Base-by-base conservation (phyloP, 2,113 vertebrate species). In the Chionis minor region DNA sequence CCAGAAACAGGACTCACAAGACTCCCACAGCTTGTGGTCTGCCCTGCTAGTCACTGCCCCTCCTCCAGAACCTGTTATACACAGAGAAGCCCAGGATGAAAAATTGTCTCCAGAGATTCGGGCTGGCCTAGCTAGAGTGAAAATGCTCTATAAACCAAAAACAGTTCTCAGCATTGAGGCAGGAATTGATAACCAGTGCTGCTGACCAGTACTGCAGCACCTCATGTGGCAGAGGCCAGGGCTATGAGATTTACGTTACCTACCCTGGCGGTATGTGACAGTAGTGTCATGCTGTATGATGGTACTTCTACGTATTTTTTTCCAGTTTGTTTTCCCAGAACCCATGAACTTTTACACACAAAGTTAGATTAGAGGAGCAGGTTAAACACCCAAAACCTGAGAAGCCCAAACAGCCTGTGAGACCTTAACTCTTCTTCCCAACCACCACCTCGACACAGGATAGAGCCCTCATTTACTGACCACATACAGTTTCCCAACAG, bases 221-320 rank as follows among this genome's bases (percentile, higher is more conserved):
- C 17, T 78, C 10, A 32, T 6, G 66, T 35, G 28, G 40, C 35
- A 67, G 18, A 30, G 11, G 7, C 24, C 3, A 1, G 51, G 35
- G 12, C 51, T 8, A 27, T 1, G 1, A 56, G 24, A 35, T 15
- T 47, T 49, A 27, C 0, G 0, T 42, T 38, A 49, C 27, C 23
- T 54, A 5, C 10, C 16, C 32, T 55, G 40, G 20, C 26, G 47
- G 30, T 35, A 73, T 32, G 23, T 54, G n/a, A 47, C 62, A 51
- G 20, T 28, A 81, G 52, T 21, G 12, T 22, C 8, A 8, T 33
- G 13, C 21, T 66, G 17, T 30, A 44, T 59, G 2, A 15, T 45
- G 4, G 9, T 35, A 38, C 70, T 79, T 52, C 13, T 51, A 30
- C 28, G 5, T 32, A 18, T 10, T 14, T 38, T 55, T 51, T 24